A percentile compares a stretch with the other conserved stretches of the same genome.
Evolutionary conservation across 2,888 invertebrate species (phyloP).

Genomic region (Branchellion lobata): DNA sequence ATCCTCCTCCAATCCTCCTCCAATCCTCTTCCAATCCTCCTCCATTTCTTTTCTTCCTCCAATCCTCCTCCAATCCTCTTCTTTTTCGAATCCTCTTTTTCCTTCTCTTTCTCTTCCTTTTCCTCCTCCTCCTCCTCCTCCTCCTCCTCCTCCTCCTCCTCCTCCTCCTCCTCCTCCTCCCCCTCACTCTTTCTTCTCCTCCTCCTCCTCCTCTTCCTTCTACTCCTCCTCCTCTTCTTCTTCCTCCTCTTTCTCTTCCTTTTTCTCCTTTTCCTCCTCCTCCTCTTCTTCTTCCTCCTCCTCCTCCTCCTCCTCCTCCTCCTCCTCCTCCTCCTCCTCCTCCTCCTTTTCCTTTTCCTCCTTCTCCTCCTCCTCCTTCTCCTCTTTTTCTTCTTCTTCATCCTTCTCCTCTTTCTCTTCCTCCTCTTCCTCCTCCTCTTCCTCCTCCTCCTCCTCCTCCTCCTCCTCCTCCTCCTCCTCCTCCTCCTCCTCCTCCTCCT

Average conservation of each 20-base stretch:
- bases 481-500: constrained; percentile 1
- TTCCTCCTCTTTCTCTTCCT: background rate
- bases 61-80: no score
- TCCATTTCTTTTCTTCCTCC: no score
- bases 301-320: background rate
- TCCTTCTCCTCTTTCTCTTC: background rate
- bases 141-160: background rate
- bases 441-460: constrained; percentile 1
- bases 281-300: background rate
- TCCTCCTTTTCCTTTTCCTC: background rate
- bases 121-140: background rate
- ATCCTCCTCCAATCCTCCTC: no score
- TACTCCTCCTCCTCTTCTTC: background rate
- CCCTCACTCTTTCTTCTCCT: background rate
- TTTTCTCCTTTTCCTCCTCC: background rate
- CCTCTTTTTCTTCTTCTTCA: background rate
- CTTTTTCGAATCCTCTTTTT: background rate
- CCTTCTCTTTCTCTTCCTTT: background rate
- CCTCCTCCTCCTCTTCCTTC: constrained; percentile 4
- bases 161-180: background rate
- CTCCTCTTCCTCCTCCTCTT: constrained; percentile 5
- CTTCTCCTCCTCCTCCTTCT: background rate
- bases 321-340: background rate
- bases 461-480: constrained; percentile 7
- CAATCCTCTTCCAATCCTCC: no score